Conservation (phyloP, 2,113 vertebrate genomes). For the Sisor rabdophorus region DNA sequence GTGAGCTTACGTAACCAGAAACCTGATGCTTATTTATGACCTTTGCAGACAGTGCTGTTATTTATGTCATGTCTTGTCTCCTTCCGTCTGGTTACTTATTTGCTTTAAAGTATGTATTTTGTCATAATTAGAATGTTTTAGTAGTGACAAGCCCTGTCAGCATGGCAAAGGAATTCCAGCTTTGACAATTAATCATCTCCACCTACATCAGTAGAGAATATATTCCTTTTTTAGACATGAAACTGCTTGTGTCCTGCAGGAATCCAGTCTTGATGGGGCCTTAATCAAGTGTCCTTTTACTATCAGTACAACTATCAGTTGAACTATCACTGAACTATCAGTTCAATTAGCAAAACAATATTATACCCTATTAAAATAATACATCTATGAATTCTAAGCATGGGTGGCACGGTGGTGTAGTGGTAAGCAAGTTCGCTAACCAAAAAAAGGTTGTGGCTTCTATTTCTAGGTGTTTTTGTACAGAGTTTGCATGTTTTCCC, state of each 20-base stretch:
- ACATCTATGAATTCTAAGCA: no score
- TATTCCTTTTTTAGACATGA: neutral
- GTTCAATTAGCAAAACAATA: no score
- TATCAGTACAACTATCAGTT: no score
- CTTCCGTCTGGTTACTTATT: neutral
- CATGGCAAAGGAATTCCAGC: neutral
- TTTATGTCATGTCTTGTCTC: neutral
- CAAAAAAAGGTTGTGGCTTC: no score
- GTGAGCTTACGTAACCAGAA: conserved; percentile 5
- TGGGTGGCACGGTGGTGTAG: no score
- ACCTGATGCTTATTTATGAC: neutral
- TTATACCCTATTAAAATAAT: no score
- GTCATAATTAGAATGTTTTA: neutral
- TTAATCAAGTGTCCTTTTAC: neutral
- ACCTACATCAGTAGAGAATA: neutral
- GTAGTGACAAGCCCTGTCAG: neutral
- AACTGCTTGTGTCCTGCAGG: neutral
- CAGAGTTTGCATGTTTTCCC: no score
- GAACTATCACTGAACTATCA: no score
- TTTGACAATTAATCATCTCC: neutral
- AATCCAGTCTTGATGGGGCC: neutral
- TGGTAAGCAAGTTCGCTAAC: no score
- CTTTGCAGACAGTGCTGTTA: neutral
- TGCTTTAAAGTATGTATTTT: neutral
- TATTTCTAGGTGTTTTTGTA: no score